Base-by-base conservation (phyloP, 2,113 vertebrate species). In the Lucifuga dentata region DNA sequence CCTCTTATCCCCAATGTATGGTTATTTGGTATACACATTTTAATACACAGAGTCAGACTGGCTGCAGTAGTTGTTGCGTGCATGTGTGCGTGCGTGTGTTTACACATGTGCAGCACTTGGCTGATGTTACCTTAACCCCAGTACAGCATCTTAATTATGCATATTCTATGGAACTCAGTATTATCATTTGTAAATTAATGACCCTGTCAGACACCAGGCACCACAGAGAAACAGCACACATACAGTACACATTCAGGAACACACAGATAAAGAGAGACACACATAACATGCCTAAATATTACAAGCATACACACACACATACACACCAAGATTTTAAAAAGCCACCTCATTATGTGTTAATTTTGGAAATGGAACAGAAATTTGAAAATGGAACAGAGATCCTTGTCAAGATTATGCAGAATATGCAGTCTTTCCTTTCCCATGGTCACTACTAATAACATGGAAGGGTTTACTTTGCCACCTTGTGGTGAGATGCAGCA, bases 1-100 rank as follows among this genome's bases (percentile, higher is more conserved):
- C 58, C 53, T 45, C 17, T 70, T 81, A 85, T 83, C 71, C 68
- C 46, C 21, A 23, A 0, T 71, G 53, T 67, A 73, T 58, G 52
- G 76, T 63, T 63, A 40, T 45, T 65, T 70, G 50, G 52, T 69
- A 48, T 48, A 56, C 39, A 68, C 73, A 35, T 19, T 66, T 58
- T 79, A 83, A 85, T 86, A 79, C 73, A 59, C n/a, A n/a, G n/a
- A n/a, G n/a, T n/a, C 44, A 67, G 20, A n/a, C 49, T 35, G 15
- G 2, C 20, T 38, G 7, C 29, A 67, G 16, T 60, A 70, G 73
- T 57, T 72, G 58, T 61, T 68, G 5, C 52, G 16, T 65, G 48
- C 21, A 41, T 40, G 7, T 55, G 21, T 57, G 48, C 62, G 48
- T 38, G 8, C 41, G 23, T 68, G 48, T n/a, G 33, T n/a, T n/a